Base-by-base conservation (phyloP, 2,113 vertebrate genomes). In the Phalacrocorax carbo region DNA sequence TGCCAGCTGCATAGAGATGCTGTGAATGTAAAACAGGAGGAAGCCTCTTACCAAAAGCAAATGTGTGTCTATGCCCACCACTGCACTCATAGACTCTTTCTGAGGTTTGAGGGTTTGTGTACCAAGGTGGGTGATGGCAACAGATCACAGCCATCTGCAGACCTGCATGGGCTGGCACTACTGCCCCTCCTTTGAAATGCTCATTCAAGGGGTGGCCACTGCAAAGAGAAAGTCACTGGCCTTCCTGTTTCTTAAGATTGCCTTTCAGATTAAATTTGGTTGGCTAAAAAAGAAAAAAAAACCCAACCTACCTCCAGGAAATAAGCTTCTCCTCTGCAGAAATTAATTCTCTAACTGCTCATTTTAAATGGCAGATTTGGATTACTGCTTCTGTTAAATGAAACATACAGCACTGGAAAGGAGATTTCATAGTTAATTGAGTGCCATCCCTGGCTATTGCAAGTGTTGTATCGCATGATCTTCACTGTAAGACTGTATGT, bases 51-150 rank as follows among this genome's bases (percentile, higher is more conserved):
- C 27, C 55, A 69, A 38, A 77, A 44, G 29, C 54, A 88, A 78
- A 66, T 10, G 10, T 0, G 0, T 32, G 25, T 78, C 60, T 44
- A 22, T 4, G 10, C 9, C 49, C 20, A 25, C 34, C 1, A 5
- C 44, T 78, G 57, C 5, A 2, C 48, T 70, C 17, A 15, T 20
- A 54, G 42, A 14, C 9, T 49, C 44, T 46, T 55, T 23, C 49
- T 55, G 17, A 19, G 27, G 9, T 72, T 65, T 13, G 32, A 61
- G 34, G 11, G 19, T 61, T 73, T 81, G 40, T 58, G 40, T 57
- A 10, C 27, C 36, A 25, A 25, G 34, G 19, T 65, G 66, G 10
- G 34, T 57, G 79, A 68, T 2, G 8, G 40, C 18, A 42, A 21
- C 4, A 51, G 25, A 44, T 51, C 23, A 25, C 54, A 61, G 29